Base-by-base conservation (phyloP, 2,113 vertebrate genomes). In the Pseudopipra pipra region DNA sequence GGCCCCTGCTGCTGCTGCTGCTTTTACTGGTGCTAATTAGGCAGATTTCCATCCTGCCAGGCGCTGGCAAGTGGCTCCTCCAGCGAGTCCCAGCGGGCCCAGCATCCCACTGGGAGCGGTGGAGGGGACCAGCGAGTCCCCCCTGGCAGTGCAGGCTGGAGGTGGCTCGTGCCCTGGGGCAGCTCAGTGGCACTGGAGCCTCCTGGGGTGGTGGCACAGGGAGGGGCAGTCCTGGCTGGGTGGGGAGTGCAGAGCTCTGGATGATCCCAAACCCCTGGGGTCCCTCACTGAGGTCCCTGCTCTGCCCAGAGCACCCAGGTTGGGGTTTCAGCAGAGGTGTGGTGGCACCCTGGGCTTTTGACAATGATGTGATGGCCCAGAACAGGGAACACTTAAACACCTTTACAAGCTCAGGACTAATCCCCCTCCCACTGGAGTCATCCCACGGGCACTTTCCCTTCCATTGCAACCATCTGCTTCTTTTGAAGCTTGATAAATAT, bases 1-100 rank as follows among this genome's bases (percentile, higher is more conserved):
- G 47, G 85, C 83, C 89, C 96, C 96, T 92, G 92, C 95, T 91
- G 91, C 78, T 92, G 91, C 89, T 80, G 86, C 86, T 89, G 73
- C 92, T 78, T 73, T 93, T 73, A 30, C 93, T 72, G 52, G 52
- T 3, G 28, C 70, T 94, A 88, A 95, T 91, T 89, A 90, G 82
- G 91, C 94, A 86, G 56, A 84, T 90, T 93, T 93, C 95, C 89
- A 89, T 87, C 77, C 84, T 47, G 86, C 79, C 75, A 23, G 14
- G 46, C 11, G 1, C 61, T 21, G 44, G n/a, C 15, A 51, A 71
- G 15, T 12, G 66, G 46, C 63, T 90, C 27, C 63, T 39, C 43
- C 0, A 2, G 43, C 0, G 8, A 41, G 24, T 11, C 17, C 24
- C 0, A 6, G 41, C 74, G 1, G 11, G 44, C 47, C 74, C 56